Percentiles rank a stretch among this genome's conserved stretches.
phyloP scores from a whole-genome alignment of 2,113 vertebrate species.

The Xiphias gladius region DNA sequence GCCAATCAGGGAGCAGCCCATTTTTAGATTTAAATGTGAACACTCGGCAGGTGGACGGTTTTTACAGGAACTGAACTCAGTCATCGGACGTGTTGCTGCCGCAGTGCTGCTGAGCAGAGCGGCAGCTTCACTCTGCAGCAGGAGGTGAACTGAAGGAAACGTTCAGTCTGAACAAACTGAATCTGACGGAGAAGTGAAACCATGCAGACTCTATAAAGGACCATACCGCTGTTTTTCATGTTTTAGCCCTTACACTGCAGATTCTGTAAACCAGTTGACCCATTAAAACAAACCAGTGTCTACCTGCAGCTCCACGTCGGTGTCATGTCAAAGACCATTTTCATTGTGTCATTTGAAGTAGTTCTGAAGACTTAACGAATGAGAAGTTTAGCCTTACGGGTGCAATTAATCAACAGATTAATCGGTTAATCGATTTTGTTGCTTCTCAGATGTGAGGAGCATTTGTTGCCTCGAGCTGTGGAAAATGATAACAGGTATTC shows the following conservation, averaged over 20 bases:
- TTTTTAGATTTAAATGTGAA: conserved; percentile 59
- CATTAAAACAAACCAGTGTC: conserved; percentile 55
- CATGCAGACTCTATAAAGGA: conserved; percentile 20
- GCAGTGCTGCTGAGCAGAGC: not conserved
- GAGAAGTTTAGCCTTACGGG: no score
- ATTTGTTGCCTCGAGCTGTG: no score
- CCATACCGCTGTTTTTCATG: conserved; percentile 26
- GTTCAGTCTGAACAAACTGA: not conserved
- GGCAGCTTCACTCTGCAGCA: no score
- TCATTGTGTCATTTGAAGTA: no score
- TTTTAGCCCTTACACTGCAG: conserved; percentile 37
- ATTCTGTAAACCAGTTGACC: conserved; percentile 27
- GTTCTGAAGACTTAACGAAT: no score
- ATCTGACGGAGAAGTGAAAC: not conserved
- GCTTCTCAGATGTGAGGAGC: no score
- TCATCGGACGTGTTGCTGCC: not conserved
- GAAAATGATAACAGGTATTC: no score
- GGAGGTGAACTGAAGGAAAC: not conserved
- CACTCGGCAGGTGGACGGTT: not conserved
- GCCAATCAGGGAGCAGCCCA: conserved; percentile 64
- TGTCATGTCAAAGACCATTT: no score
- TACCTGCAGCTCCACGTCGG: not conserved
- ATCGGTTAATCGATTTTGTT: no score
- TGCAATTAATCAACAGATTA: no score
- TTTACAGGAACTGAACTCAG: not conserved